Evolutionary conservation across 2,888 invertebrate genomes (phyloP).

Genomic region (Capitulum mitella): DNA sequence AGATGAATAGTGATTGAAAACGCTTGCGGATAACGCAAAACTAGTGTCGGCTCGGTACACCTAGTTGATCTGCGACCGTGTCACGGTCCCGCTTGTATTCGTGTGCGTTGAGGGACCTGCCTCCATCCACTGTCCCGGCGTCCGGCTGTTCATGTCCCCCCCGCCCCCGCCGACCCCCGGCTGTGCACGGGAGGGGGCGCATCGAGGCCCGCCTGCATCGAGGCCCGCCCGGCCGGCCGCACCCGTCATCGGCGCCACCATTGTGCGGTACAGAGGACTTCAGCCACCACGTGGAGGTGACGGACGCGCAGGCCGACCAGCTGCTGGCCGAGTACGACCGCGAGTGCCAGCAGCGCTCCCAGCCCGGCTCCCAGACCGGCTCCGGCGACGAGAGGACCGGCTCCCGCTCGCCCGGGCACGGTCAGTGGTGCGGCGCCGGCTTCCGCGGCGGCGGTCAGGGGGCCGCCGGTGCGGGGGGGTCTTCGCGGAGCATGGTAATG

Average conservation of each 20-base stretch:
- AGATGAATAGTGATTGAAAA: too few relatives aligned
- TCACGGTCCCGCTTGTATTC: not conserved
- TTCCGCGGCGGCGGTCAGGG: too few relatives aligned
- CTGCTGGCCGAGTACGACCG: slow-evolving; percentile 61
- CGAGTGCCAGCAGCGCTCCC: slow-evolving; percentile 44
- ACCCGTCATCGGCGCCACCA: too few relatives aligned
- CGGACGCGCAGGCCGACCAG: slow-evolving; percentile 62
- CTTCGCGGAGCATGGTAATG: too few relatives aligned
- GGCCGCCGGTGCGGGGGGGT: too few relatives aligned
- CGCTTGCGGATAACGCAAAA: too few relatives aligned
- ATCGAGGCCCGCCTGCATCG: too few relatives aligned
- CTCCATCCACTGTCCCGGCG: not conserved
- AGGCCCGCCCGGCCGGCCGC: too few relatives aligned
- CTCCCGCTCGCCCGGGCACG: not conserved
- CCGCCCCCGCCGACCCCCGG: not conserved
- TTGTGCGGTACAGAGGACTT: slow-evolving; percentile 48
- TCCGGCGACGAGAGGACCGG: not conserved
- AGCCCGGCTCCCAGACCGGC: not conserved
- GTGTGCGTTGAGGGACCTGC: not conserved
- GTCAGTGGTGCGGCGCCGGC: not conserved
- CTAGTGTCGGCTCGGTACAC: too few relatives aligned
- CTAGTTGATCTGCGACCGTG: too few relatives aligned
- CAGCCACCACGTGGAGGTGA: slow-evolving; percentile 56
- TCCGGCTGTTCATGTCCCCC: not conserved
- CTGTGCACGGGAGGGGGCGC: too few relatives aligned